Evolutionary conservation across 2,797 vertebrate species (phyloP).

Genomic region (Leptodon cayanensis): DNA sequence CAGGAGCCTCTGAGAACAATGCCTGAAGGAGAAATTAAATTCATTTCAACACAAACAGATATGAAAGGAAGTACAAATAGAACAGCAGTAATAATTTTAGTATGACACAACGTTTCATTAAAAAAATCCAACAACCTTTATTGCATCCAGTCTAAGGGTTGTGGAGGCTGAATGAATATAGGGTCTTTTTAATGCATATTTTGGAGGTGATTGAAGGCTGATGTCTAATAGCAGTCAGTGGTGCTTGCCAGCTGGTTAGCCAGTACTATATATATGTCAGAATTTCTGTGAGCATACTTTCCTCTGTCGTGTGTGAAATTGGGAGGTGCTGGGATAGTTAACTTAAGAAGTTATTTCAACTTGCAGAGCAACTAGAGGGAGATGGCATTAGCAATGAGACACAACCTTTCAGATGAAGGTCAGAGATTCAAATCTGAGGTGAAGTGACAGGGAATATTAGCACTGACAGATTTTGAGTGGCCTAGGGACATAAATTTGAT

Average conservation of each 20-base stretch:
- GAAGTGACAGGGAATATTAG: slow-evolving; percentile 3
- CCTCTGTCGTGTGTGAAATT: background rate
- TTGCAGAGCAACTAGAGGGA: background rate
- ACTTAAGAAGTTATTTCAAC: background rate
- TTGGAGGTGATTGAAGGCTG: background rate
- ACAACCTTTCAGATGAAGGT: background rate
- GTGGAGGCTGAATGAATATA: background rate
- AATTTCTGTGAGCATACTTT: background rate
- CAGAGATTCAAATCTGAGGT: background rate
- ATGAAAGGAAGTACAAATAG: slow-evolving; percentile 32
- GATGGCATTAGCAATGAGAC: background rate
- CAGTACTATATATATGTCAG: background rate
- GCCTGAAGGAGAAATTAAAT: slow-evolving; percentile 44
- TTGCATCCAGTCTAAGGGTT: background rate
- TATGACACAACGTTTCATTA: slow-evolving; percentile 1
- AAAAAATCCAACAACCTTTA: background rate
- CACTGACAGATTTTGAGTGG: slow-evolving; percentile 10
- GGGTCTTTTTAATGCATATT: background rate
- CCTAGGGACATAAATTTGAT: background rate
- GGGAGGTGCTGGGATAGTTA: background rate
- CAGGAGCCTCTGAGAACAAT: background rate
- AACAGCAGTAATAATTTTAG: background rate
- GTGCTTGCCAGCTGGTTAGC: background rate
- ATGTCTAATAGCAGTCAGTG: background rate
- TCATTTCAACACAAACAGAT: slow-evolving; percentile 14